phyloP scores from a whole-genome alignment of 2,113 vertebrate genomes.

The Camelus dromedarius region DNA sequence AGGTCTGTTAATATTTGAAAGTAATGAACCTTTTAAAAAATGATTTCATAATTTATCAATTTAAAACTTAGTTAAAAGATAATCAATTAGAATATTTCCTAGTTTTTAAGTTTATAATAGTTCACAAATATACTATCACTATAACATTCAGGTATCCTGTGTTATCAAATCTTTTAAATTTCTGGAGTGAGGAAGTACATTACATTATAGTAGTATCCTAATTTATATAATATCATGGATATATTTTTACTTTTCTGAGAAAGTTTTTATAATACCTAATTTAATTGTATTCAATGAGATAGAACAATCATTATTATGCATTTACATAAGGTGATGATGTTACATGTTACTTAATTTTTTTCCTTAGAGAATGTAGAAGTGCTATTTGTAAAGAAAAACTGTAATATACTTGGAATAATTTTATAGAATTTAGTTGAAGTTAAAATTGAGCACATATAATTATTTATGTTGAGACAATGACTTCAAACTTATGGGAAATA shows the following conservation, averaged over 20 bases:
- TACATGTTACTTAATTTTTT: neutral
- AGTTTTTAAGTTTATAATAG: neutral
- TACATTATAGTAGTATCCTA: neutral
- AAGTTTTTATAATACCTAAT: neutral
- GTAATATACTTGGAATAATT: neutral
- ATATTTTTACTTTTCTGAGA: conserved; percentile 16
- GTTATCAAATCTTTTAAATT: neutral
- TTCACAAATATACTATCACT: neutral
- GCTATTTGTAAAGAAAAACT: neutral
- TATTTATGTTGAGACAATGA: neutral
- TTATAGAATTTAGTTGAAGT: neutral
- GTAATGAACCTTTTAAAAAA: neutral
- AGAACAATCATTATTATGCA: neutral
- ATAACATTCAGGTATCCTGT: neutral
- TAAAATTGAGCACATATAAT: neutral
- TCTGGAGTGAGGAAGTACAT: neutral
- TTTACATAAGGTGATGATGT: neutral
- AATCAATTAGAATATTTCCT: neutral
- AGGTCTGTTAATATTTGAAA: neutral
- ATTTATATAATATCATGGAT: neutral
- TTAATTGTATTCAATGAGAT: neutral
- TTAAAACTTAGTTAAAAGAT: neutral
- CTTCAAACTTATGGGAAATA: neutral
- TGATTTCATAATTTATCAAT: neutral
- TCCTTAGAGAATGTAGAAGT: neutral